phyloP scores from a whole-genome alignment of 2,113 vertebrate genomes.

The Steatornis caripensis region DNA sequence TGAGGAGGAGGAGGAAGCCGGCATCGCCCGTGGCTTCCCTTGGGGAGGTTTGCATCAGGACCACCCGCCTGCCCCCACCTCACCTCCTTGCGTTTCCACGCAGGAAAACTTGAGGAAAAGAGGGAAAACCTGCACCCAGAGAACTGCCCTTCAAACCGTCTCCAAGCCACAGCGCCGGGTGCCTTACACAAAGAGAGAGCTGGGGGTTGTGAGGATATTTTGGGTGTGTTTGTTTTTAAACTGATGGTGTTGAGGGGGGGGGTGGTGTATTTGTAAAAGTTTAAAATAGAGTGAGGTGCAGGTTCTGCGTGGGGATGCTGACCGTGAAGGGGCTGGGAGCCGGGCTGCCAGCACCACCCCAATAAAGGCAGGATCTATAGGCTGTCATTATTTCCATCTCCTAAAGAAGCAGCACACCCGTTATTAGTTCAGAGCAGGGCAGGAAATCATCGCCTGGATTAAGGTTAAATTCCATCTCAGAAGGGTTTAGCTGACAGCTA shows the following conservation, averaged over 20 bases:
- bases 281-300: neutral
- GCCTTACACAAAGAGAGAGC: neutral
- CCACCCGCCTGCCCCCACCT: neutral
- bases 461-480: conserved; percentile 64
- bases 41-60: neutral
- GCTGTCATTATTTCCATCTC: conserved; percentile 53
- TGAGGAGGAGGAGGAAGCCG: neutral
- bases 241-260: no score
- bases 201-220: neutral
- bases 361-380: conserved; percentile 19
- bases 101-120: neutral
- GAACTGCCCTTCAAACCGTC: neutral
- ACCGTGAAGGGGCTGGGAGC: neutral
- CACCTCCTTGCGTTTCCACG: neutral
- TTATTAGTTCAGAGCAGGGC: conserved; percentile 27
- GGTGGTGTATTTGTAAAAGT: neutral
- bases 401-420: conserved; percentile 42
- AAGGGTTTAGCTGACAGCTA: conserved; percentile 44
- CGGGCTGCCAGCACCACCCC: neutral
- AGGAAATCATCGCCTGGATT: conserved; percentile 59
- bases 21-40: neutral
- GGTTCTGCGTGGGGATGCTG: neutral
- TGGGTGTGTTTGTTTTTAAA: neutral
- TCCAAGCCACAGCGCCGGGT: neutral
- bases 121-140: neutral